A percentile compares a stretch with the other conserved stretches of the same genome.
phyloP scores from a whole-genome alignment of 2,113 vertebrate genomes.

The Struthio camelus region DNA sequence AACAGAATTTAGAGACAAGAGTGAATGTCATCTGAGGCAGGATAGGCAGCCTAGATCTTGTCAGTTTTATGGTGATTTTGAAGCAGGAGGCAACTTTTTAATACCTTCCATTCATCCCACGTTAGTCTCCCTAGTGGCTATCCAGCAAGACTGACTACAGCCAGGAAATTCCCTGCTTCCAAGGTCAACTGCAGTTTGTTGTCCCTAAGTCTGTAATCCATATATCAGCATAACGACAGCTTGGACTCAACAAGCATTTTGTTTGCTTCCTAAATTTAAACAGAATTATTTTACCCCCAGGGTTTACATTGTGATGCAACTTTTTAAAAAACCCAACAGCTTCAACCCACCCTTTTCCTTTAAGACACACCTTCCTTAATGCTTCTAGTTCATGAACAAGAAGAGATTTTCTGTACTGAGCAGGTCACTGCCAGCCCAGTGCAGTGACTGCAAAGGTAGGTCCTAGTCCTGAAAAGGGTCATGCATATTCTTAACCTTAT shows the following conservation, averaged over 20 bases:
- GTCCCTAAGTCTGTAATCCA: not conserved
- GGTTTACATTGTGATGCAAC: not conserved
- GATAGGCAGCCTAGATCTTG: not conserved
- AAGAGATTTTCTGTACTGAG: not conserved
- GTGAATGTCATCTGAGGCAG: not conserved
- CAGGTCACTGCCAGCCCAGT: not conserved
- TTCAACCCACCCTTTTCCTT: not conserved
- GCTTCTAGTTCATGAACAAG: not conserved
- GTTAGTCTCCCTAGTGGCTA: not conserved
- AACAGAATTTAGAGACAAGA: not conserved
- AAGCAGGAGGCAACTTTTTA: not conserved
- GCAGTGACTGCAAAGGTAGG: not conserved
- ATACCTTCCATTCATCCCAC: not conserved
- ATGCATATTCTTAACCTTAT: not conserved
- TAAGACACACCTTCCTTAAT: not conserved
- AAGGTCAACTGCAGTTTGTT: not conserved
- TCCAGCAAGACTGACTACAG: not conserved
- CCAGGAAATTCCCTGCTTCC: not conserved
- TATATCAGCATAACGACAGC: not conserved
- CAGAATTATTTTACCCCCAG: not conserved
- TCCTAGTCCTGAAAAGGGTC: not conserved
- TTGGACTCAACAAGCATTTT: not conserved
- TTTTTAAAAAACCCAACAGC: not conserved
- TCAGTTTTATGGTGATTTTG: not conserved
- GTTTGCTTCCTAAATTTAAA: not conserved